These are phyloP conservation scores for Notechis scutatus DNA, from an alignment of 2,113 vertebrate species.

Conservation along the genomic window DNA sequence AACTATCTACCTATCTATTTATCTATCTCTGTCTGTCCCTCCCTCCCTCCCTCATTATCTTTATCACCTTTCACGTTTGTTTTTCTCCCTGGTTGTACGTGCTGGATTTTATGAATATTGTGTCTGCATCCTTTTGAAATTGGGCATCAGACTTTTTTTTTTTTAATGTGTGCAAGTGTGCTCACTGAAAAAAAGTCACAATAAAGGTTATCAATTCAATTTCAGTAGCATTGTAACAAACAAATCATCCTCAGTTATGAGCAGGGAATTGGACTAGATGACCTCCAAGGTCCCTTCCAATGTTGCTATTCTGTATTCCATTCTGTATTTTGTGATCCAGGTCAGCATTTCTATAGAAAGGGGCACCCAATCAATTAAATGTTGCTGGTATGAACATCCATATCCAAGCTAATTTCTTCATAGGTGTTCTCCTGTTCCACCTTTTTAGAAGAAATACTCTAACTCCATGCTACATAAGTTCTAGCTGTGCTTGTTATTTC, in stretches of 20 bases:
- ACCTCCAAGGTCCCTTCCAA: background rate
- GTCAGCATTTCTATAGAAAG: background rate
- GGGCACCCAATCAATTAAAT: background rate
- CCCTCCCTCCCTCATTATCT: background rate
- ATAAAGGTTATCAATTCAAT: background rate
- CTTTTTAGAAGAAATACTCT: background rate
- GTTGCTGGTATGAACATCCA: background rate
- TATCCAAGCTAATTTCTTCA: background rate
- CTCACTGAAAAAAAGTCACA: background rate
- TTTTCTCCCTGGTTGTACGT: background rate
- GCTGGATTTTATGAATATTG: background rate
- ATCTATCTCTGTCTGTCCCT: background rate
- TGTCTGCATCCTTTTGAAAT: background rate
- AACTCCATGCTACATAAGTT: background rate
- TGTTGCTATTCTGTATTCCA: background rate
- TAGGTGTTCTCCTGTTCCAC: background rate
- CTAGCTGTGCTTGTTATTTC: background rate
- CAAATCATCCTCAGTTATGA: background rate
- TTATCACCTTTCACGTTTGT: background rate
- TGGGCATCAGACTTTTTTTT: background rate
- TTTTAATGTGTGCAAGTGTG: background rate
- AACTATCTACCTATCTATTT: background rate
- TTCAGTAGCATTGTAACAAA: background rate
- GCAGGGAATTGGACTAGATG: background rate
- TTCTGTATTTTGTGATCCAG: no score